These are phyloP conservation scores for Otolemur crassicaudatus DNA, from an alignment of 2,797 vertebrate genomes.

Conservation along the genomic window DNA sequence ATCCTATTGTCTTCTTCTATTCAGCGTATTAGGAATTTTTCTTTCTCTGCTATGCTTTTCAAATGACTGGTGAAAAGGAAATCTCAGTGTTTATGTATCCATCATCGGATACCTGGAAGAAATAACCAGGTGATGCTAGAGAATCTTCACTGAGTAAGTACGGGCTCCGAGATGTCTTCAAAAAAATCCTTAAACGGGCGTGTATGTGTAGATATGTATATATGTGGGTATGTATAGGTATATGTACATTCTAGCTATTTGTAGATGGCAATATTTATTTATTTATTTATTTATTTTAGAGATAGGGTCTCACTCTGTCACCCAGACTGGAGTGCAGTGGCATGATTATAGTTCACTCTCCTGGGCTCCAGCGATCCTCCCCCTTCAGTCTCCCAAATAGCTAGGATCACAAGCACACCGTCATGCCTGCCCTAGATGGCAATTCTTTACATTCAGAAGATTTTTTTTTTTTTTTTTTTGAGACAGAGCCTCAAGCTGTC, in stretches of 20 bases:
- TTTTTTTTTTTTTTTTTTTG: background rate
- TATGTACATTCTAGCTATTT: background rate
- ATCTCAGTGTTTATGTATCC: background rate
- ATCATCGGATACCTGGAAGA: background rate
- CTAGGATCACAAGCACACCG: too few relatives aligned
- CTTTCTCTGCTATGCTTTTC: background rate
- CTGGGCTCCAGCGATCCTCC: too few relatives aligned
- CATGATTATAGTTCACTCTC: too few relatives aligned
- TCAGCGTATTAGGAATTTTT: background rate
- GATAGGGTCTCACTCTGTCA: too few relatives aligned
- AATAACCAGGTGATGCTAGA: background rate
- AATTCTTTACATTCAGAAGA: background rate
- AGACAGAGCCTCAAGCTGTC: too few relatives aligned
- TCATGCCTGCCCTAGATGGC: background rate
- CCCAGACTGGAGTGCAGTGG: too few relatives aligned
- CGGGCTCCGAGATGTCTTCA: background rate
- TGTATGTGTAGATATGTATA: too few relatives aligned
- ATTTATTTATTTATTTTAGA: too few relatives aligned
- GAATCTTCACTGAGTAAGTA: background rate
- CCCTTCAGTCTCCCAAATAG: too few relatives aligned
- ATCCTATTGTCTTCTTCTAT: constrained; percentile 6
- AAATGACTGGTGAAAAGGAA: background rate
- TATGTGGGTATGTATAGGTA: background rate
- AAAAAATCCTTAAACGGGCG: background rate
- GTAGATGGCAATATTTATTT: too few relatives aligned